Base-by-base conservation (phyloP, 2,113 vertebrate genomes). In the Rhineura floridana region DNA sequence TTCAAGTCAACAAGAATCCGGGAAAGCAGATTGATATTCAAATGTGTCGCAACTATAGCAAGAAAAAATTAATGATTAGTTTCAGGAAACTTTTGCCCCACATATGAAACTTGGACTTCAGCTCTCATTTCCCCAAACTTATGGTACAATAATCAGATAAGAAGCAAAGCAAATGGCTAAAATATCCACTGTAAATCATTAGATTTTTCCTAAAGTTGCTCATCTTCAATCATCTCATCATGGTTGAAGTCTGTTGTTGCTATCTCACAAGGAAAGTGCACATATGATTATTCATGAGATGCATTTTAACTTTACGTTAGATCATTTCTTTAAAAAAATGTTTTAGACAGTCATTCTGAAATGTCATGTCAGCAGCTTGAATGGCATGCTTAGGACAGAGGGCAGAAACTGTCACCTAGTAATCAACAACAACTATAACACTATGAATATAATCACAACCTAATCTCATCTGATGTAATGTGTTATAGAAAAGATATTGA, bases 401-500 rank as follows among this genome's bases (percentile, higher is more conserved):
- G 6, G n/a, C 10, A 36, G 8, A 39, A 13, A 33, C 28, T 59
- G 5, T 78, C 44, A 82, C 80, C 69, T n/a, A 28, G 19, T 77
- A 21, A 85, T 73, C 36, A 90, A 23, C 19, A 23, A 87, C 30
- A 89, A 59, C 59, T 3, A 44, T 9, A 86, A 85, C 36, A 55
- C 10, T 21, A 82, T 65, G 81, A 92, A 59, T 81, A 33, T 85
- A 90, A 90, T 86, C 77, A 63, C 25, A 93, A 62, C 44, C 36
- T 85, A 90, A 92, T 88, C 87, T 25, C n/a, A 78, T 75, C 86
- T 78, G 46, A 88, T 86, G 46, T 9, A 67, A 72, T 90, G 81
- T 65, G 65, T n/a, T 73, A 76, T 15, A 33, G 82, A 21, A 42
- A 48, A n/a, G 80, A 63, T 83, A 48, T 83, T 83, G 52, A 89